phyloP scores from a whole-genome alignment of 2,888 invertebrate species.

The Drosophila kambysellisi region DNA sequence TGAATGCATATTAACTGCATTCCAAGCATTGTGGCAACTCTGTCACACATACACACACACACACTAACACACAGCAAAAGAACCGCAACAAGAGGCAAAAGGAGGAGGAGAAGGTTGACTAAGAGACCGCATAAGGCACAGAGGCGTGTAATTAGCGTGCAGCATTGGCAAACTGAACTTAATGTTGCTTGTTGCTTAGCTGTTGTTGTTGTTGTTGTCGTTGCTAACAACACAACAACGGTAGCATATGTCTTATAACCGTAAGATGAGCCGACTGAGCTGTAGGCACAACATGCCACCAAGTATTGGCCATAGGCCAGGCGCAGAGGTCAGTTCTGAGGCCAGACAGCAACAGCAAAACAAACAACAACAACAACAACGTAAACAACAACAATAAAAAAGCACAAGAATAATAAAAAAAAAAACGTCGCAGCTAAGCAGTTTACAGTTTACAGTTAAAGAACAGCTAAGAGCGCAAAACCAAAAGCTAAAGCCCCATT shows the following conservation, averaged over 20 bases:
- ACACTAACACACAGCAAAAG: constrained; percentile 39
- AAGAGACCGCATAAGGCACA: constrained; percentile 75
- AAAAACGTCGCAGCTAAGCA: constrained; percentile 58
- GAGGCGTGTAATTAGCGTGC: constrained; percentile 79
- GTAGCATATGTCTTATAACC: constrained; percentile 49
- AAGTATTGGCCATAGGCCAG: constrained; percentile 47
- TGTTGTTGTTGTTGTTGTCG: constrained; percentile 10
- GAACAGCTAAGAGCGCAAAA: constrained; percentile 29
- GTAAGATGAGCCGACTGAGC: constrained; percentile 61
- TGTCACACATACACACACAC: background rate
- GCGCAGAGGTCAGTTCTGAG: constrained; percentile 70
- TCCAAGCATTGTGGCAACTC: constrained; percentile 59
- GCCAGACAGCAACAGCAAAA: constrained; percentile 39
- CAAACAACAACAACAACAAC: constrained; percentile 9
- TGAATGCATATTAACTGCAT: constrained; percentile 72
- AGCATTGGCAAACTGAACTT: constrained; percentile 69
- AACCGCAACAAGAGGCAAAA: constrained; percentile 62
- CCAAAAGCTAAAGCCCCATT: constrained; percentile 52
- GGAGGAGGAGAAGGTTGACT: constrained; percentile 7
- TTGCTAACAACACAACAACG: constrained; percentile 29
- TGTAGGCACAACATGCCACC: constrained; percentile 38
- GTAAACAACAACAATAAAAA: constrained; percentile 5
- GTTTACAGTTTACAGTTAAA: constrained; percentile 71
- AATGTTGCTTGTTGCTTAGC: constrained; percentile 28
- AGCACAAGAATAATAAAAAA: background rate